Conservation (phyloP, 1,140 invertebrate genomes). For the Laupala kohalensis region DNA sequence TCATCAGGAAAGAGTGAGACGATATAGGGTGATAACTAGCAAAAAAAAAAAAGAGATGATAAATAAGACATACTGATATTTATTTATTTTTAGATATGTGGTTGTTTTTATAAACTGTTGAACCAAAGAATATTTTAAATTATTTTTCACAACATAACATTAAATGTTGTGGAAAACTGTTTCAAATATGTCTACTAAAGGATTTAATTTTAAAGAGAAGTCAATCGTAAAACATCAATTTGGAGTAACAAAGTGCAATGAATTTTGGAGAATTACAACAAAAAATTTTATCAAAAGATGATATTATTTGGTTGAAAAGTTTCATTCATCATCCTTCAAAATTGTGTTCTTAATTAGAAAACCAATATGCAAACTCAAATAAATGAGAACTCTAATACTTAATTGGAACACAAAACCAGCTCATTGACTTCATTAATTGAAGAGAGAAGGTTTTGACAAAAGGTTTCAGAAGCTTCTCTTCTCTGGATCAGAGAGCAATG, state of each 20-base stretch:
- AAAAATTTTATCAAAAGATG: neutral
- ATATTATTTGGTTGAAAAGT: neutral
- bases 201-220: neutral
- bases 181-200: neutral
- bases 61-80: neutral
- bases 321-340: neutral
- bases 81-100: neutral
- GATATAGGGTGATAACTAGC: too few relatives aligned
- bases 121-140: neutral
- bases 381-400: too few relatives aligned
- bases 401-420: neutral
- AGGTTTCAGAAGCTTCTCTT: neutral
- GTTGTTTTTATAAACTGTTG: neutral
- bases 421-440: neutral
- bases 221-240: neutral
- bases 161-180: neutral
- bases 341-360: too few relatives aligned
- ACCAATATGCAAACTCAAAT: too few relatives aligned
- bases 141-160: neutral
- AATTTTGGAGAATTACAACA: neutral
- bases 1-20: too few relatives aligned
- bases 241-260: neutral
- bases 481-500: neutral
- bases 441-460: neutral
- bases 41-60: neutral